Base-by-base conservation (phyloP, 2,797 vertebrate species). In the Serranus cabrilla region DNA sequence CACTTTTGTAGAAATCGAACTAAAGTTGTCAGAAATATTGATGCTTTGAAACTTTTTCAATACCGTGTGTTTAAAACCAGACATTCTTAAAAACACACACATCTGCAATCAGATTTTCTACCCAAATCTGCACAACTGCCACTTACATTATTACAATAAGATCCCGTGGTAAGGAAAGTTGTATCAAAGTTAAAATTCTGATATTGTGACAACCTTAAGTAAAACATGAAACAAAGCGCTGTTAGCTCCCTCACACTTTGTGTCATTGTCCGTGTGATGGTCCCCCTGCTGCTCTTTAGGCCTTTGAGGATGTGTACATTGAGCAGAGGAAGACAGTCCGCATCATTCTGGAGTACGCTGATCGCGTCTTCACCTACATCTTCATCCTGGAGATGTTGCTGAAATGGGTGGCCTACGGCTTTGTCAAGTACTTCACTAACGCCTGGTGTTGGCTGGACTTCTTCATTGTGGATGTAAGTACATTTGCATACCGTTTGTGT, bases 381-480 rank as follows among this genome's bases (percentile, higher is more conserved):
- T 99, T 99, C 92, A 99, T 99, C 92, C 94, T 99, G 94, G 98
- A 99, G 94, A 99, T 99, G 98, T 65, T 99, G 93, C 96, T 99
- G 18, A 99, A 99, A 82, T 99, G 97, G 98, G 97, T 98, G 23
- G 98, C 98, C 54, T 99, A 99, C 0, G 98, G 98, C 54, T 99
- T 99, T 1, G 97, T 98, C 86, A 99, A 99, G 86, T 99, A 99
- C 94, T 99, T 99, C 96, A 99, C 98, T 17, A 99, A 99, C 0
- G 98, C 98, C 84, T 99, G 98, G 98, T 99, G 98, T 91, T 99
- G 98, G 98, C 91, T 99, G 77, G 98, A 99, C 95, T 99, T 99
- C 97, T 98, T 99, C 93, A 99, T 99, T 78, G 98, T 99, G 87
- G 98, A 98, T 93, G 98, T 99, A 97, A 95, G 98, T 97, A 94